These are phyloP conservation scores for Empis livida DNA, from an alignment of 2,888 invertebrate species.

Conservation along the genomic window DNA sequence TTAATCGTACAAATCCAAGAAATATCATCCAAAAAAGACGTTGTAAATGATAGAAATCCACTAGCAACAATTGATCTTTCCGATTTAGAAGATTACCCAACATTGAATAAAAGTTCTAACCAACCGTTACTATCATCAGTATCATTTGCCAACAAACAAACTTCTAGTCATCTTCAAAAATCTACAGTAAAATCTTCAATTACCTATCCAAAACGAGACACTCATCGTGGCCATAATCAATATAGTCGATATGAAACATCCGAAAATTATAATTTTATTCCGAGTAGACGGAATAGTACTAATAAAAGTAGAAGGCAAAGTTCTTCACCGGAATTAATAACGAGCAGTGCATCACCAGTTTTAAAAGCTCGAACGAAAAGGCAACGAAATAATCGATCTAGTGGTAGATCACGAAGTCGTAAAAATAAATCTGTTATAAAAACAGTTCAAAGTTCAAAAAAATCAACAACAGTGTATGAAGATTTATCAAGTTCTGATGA, in stretches of 20 bases:
- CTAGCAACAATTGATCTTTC: conserved; percentile 10
- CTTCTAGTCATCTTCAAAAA: conserved; percentile 2
- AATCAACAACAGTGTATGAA: conserved; percentile 3
- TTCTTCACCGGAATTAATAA: too few species aligned
- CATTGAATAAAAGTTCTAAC: neutral
- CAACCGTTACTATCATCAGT: conserved; percentile 5
- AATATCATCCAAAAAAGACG: too few species aligned
- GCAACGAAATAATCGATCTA: neutral
- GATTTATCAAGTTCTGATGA: conserved; percentile 9
- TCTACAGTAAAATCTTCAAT: conserved; percentile 1
- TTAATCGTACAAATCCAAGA: too few species aligned
- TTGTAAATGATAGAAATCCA: conserved; percentile 7
- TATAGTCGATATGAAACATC: neutral
- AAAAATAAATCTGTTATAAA: neutral
- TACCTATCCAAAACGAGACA: conserved; percentile 2
- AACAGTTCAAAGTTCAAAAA: too few species aligned
- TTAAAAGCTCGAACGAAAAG: too few species aligned
- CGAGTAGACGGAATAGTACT: too few species aligned
- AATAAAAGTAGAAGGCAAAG: too few species aligned
- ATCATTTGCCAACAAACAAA: conserved; percentile 8
- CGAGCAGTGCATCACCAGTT: too few species aligned
- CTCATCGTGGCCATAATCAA: neutral
- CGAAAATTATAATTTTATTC: neutral
- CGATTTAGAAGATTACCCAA: conserved; percentile 11
- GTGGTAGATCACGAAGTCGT: conserved; percentile 2